These are phyloP conservation scores for Paralvinella palmiformis DNA, from an alignment of 1,140 invertebrate species.

Conservation along the genomic window DNA sequence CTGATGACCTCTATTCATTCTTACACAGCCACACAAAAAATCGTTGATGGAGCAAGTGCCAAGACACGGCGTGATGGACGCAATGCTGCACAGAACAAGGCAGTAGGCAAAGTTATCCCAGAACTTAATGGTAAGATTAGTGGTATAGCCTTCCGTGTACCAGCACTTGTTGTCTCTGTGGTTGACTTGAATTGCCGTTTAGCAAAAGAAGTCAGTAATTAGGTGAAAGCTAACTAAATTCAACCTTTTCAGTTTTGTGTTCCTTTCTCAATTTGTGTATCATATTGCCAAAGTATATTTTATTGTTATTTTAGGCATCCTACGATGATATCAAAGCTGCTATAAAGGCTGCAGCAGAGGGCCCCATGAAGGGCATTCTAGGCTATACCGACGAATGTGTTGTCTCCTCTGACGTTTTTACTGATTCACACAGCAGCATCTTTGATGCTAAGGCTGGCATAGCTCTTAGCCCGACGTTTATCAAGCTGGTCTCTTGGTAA, in stretches of 20 bases:
- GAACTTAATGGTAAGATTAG: conserved; percentile 59
- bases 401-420: conserved; percentile 87
- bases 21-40: conserved; percentile 94
- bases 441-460: conserved; percentile 95
- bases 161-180: conserved; percentile 90
- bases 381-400: conserved; percentile 91
- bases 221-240: no score
- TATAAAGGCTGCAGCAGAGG: conserved; percentile 76
- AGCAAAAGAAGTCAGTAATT: conserved; percentile 47
- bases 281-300: no score
- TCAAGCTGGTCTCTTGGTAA: conserved; percentile 51
- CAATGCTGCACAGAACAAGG: conserved; percentile 89
- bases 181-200: conserved; percentile 81
- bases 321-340: conserved; percentile 87
- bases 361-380: conserved; percentile 78
- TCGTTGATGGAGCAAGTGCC: conserved; percentile 90
- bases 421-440: conserved; percentile 77
- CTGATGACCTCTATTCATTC: conserved; percentile 99
- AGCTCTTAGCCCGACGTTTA: conserved; percentile 48
- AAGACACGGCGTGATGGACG: conserved; percentile 96
- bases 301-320: conserved; percentile 61
- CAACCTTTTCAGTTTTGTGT: background rate
- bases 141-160: conserved; percentile 98
- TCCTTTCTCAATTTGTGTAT: background rate
- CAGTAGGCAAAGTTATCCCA: conserved; percentile 47